Conservation (phyloP, 2,113 vertebrate genomes). For the Hemichromis elongatus region DNA sequence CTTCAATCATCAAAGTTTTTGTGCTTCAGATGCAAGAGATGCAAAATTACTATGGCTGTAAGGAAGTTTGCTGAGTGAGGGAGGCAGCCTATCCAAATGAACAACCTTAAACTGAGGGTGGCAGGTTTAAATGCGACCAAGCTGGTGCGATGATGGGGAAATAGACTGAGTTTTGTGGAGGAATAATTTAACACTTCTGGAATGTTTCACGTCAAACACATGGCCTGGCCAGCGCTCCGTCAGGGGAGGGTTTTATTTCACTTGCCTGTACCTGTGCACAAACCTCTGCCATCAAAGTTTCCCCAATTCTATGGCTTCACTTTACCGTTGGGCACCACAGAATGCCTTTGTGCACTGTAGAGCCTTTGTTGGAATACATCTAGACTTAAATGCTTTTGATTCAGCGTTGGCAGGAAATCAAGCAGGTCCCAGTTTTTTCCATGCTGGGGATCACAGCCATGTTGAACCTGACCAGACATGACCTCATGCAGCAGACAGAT, state of each 20-base stretch:
- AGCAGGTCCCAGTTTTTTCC: conserved; percentile 26
- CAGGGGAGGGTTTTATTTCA: conserved; percentile 55
- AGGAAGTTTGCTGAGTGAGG: not conserved
- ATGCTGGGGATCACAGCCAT: not conserved
- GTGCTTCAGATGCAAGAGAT: not conserved
- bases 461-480: conserved; percentile 33
- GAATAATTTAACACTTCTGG: conserved; percentile 69
- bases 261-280: conserved; percentile 9
- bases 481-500: conserved; percentile 43
- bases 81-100: conserved; percentile 19
- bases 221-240: conserved; percentile 13
- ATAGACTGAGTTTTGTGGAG: conserved; percentile 50
- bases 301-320: not conserved
- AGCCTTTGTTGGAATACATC: not conserved
- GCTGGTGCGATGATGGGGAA: not conserved
- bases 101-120: conserved; percentile 39
- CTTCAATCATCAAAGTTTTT: conserved; percentile 43
- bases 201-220: conserved; percentile 65
- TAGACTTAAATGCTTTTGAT: conserved; percentile 1
- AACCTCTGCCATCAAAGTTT: conserved; percentile 18
- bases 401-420: conserved; percentile 15
- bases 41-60: conserved; percentile 4
- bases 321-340: conserved; percentile 8
- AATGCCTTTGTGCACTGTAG: not conserved
- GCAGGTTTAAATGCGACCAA: conserved; percentile 23